Conservation (phyloP, 2,888 invertebrate species). For the Apodemia zela region DNA sequence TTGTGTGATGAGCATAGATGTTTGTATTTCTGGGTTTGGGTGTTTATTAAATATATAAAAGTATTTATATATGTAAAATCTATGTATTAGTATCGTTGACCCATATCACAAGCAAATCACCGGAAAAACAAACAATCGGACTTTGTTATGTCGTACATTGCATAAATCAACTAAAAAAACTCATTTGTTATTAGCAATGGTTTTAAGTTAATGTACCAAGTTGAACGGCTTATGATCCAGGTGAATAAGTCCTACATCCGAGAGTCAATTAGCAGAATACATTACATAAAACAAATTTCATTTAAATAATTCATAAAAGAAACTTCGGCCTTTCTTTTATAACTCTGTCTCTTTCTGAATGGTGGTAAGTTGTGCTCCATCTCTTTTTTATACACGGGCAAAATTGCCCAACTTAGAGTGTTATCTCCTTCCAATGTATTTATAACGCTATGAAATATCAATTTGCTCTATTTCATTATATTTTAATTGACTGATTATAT, state of each 20-base stretch:
- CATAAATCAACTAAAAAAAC: not conserved
- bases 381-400: slow-evolving; percentile 45
- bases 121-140: no score
- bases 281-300: slow-evolving; percentile 42
- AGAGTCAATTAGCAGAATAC: slow-evolving; percentile 56
- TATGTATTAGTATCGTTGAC: no score
- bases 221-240: slow-evolving; percentile 40
- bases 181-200: not conserved
- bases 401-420: slow-evolving; percentile 56
- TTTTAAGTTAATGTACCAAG: slow-evolving; percentile 44
- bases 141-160: not conserved
- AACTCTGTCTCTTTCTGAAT: slow-evolving; percentile 36
- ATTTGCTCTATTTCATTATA: slow-evolving; percentile 36
- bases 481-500: no score
- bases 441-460: slow-evolving; percentile 36
- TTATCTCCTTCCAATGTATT: slow-evolving; percentile 58
- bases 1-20: no score
- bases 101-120: no score
- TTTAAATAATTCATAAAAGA: slow-evolving; percentile 57
- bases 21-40: no score
- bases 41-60: no score
- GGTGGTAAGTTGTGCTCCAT: slow-evolving; percentile 36
- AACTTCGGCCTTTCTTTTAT: slow-evolving; percentile 48
- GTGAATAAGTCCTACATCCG: slow-evolving; percentile 29
- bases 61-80: no score